These are phyloP conservation scores for Zosterops pallidus DNA, from an alignment of 2,113 vertebrate genomes.

Conservation along the genomic window DNA sequence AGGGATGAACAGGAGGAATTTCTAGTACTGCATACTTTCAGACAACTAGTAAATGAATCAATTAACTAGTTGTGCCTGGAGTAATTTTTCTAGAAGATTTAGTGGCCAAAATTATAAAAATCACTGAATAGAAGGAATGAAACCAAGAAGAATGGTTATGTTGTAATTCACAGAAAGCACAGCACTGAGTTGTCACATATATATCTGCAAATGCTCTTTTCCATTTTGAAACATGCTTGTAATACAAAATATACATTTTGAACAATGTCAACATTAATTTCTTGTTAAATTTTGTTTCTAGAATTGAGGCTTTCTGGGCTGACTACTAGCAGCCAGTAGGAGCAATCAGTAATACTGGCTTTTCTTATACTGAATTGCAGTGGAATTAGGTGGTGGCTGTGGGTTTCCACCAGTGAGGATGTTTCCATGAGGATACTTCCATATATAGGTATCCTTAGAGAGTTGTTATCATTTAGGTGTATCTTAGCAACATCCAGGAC, in stretches of 20 bases:
- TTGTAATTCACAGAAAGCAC: background rate
- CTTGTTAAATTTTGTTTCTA: background rate
- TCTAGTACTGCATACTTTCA: background rate
- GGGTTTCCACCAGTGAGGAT: background rate
- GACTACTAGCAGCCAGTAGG: background rate
- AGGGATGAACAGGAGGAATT: background rate
- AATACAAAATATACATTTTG: background rate
- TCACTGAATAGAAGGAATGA: background rate
- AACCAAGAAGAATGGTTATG: background rate
- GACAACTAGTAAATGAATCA: background rate
- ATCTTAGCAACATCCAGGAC: background rate
- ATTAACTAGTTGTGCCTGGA: background rate
- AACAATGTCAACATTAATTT: background rate
- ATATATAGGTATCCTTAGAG: background rate
- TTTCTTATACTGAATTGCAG: background rate
- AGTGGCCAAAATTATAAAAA: background rate
- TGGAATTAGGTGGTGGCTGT: background rate
- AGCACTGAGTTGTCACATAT: background rate
- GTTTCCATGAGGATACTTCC: background rate
- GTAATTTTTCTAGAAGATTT: background rate
- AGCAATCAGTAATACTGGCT: background rate
- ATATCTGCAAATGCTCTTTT: background rate
- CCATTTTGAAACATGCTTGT: background rate
- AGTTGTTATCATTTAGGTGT: background rate
- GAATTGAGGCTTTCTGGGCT: background rate